Evolutionary conservation across 1,140 invertebrate genomes (phyloP).

Genomic region (Lucilia sericata): DNA sequence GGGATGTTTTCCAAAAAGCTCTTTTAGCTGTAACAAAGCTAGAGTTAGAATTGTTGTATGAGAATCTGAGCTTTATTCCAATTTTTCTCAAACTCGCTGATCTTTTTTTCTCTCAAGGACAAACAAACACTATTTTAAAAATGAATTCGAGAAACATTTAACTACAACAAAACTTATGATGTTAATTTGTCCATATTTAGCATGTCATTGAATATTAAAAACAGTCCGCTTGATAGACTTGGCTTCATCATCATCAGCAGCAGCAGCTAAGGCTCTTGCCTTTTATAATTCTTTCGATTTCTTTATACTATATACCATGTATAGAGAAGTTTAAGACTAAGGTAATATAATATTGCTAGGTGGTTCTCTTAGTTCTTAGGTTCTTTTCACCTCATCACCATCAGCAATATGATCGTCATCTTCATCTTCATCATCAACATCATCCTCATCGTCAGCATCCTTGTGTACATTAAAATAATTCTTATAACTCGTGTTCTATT

Average conservation of each 20-base stretch:
- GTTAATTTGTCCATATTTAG: slow-evolving; percentile 31
- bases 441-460: neutral
- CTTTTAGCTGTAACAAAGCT: too few species aligned
- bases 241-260: slow-evolving; percentile 10
- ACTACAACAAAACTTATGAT: neutral
- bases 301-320: too few species aligned
- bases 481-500: slow-evolving; percentile 12
- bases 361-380: neutral
- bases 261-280: neutral
- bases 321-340: neutral
- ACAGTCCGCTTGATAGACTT: neutral
- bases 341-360: slow-evolving; percentile 37
- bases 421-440: neutral
- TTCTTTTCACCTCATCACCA: slow-evolving; percentile 5
- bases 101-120: too few species aligned
- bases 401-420: neutral
- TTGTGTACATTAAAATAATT: neutral
- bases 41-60: too few species aligned
- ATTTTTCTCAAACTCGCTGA: too few species aligned
- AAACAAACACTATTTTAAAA: too few species aligned
- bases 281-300: neutral
- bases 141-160: neutral
- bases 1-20: too few species aligned
- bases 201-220: slow-evolving; percentile 42
- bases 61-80: too few species aligned